Evolutionary conservation across 2,888 invertebrate genomes (phyloP), one percentile per base, ranked within the genome.

Genomic region (Holacanthella duospinosa): DNA sequence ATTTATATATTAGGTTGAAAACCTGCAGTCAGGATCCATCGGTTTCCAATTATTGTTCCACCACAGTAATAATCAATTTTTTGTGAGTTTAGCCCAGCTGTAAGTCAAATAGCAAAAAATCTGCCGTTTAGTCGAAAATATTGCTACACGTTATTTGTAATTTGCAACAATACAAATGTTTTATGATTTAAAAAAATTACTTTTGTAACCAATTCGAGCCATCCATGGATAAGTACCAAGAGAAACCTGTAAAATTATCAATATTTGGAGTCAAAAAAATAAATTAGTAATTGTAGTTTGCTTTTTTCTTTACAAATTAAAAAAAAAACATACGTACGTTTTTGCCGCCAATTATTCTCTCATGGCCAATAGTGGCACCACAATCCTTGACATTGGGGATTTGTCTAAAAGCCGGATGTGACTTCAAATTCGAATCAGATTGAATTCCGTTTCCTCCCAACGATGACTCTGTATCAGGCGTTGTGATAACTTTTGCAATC

Each of bases 171-270:
- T 36, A 9, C 36, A 9, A 36, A 9, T 36, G 16, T 9, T 36
- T 16, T 36, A 36, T 36, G 9, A 9, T 36, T 36, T 6, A n/a
- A n/a, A n/a, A n/a, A 60, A 48, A 25, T 44, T 64, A 68, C 69
- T 66, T 56, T 54, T 60, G 67, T 87, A 88, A 1, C 82, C 81
- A 21, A 88, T 75, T 1, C 87, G 77, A 0, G 84, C 86, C 86
- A 88, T 85, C 87, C 87, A 88, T 0, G 88, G 88, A 77, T 83
- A 59, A 27, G 26, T 36, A 25, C 59, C 28, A 4, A 27, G 27
- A 12, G 27, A 55, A 55, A 55, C 28, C 55, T 27, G 6, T 3
- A 28, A 55, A 6, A n/a, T n/a, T n/a, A n/a, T n/a, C n/a, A 16
- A 16, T 16, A 43, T 16, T 16, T 29, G 26, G 44, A 26, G 21